phyloP scores from a whole-genome alignment of 2,797 vertebrate genomes.

The Cynodonichthys magdalenae region DNA sequence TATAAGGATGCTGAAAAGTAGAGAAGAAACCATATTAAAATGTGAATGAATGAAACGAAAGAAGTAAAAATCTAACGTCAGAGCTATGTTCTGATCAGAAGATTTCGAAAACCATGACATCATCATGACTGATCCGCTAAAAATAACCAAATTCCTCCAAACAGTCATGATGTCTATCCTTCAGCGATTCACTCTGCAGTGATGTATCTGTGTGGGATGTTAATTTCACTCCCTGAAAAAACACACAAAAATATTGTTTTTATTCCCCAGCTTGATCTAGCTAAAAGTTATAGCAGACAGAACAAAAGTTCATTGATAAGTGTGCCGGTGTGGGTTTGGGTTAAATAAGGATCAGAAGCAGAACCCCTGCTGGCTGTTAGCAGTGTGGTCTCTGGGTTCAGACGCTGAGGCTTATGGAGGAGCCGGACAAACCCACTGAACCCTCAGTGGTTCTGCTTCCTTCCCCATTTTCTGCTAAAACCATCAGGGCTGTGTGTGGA shows the following conservation, averaged over 20 bases:
- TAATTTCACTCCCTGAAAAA: slow-evolving; percentile 2
- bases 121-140: background rate
- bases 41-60: background rate
- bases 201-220: background rate
- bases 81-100: no score
- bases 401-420: slow-evolving; percentile 44
- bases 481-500: slow-evolving; percentile 41
- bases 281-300: slow-evolving; percentile 5
- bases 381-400: slow-evolving; percentile 53
- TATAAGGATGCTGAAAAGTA: no score
- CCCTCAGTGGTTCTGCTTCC: slow-evolving; percentile 41
- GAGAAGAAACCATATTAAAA: background rate
- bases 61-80: background rate
- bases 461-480: slow-evolving; percentile 46
- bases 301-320: slow-evolving; percentile 25
- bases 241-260: no score
- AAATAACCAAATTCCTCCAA: slow-evolving; percentile 36
- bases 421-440: slow-evolving; percentile 52
- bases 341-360: slow-evolving; percentile 31
- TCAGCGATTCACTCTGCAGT: slow-evolving; percentile 2
- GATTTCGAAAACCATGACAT: no score
- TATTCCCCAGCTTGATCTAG: background rate
- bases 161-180: background rate
- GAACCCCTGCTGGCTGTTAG: slow-evolving; percentile 52
- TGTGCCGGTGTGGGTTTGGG: slow-evolving; percentile 9